A percentile compares a stretch with the other conserved stretches of the same genome.
Evolutionary conservation across 2,888 invertebrate species (phyloP).

Genomic region (Sarcophaga caerulescens): DNA sequence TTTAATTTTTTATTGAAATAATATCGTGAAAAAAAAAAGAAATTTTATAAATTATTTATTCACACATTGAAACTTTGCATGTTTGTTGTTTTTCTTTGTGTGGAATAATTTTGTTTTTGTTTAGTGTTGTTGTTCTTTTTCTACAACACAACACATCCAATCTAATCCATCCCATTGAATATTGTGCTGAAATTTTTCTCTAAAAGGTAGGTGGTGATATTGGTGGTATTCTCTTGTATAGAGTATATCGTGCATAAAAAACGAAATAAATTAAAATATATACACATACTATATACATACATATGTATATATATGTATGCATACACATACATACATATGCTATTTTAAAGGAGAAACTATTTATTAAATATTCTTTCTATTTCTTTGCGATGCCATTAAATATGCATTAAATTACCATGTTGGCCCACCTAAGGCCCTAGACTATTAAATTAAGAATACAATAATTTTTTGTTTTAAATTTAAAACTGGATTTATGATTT

Average conservation of each 20-base stretch:
- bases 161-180: not conserved
- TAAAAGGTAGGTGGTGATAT: conserved; percentile 44
- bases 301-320: not conserved
- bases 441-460: not conserved
- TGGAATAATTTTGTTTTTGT: conserved; percentile 11
- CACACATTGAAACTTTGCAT: not conserved
- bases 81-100: conserved; percentile 5
- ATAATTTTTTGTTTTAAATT: too few relatives aligned
- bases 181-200: conserved; percentile 22
- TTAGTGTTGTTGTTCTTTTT: not conserved
- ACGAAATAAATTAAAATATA: not conserved
- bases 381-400: not conserved
- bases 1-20: not conserved
- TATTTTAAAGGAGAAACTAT: not conserved
- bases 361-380: not conserved
- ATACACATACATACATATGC: not conserved
- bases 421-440: not conserved
- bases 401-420: not conserved
- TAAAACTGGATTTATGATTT: too few relatives aligned
- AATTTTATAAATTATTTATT: not conserved
- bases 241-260: not conserved
- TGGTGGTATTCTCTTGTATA: not conserved
- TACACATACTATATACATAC: not conserved
- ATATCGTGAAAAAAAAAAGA: not conserved
- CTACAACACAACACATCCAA: not conserved